Evolutionary conservation across 2,888 invertebrate species (phyloP), one percentile per base, ranked within the genome.

Genomic region (Drosophila infuscata): DNA sequence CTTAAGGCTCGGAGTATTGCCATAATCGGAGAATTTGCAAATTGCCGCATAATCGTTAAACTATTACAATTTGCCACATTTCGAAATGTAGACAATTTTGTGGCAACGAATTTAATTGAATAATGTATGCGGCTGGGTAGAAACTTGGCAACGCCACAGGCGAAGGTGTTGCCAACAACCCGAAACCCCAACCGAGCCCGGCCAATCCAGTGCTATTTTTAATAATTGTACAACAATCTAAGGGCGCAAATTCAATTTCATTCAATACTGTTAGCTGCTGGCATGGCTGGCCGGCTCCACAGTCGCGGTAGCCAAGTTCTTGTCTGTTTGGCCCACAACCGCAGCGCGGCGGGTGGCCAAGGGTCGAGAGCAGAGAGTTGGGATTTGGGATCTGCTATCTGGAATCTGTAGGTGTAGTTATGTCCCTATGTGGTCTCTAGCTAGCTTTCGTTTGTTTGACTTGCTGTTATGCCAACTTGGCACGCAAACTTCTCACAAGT

Each of bases 401-500:
- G 25, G 63, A 36, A 64, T 63, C 73, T 53, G 70, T 43, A 71
- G 65, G 61, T 74, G 53, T 49, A 64, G 49, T 25, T 64, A 57
- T 51, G 72, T 66, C 64, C 77, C 61, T 75, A 57, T 77, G 79
- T 77, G 79, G 79, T 76, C 68, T 61, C 49, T 15, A 61, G 66
- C 66, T 69, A 67, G 81, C 72, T 79, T 77, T 74, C 72, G 73
- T 75, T 87, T 87, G 86, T 86, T 87, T 87, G 81, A 86, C 82
- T 87, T 83, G 81, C 82, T 82, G 81, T 81, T 77, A 75, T 77
- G 81, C 82, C 79, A 82, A 81, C 76, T 83, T 87, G 86, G 88
- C 86, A 85, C 82, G 84, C 88, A 84, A 88, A 88, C 79, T 86
- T 84, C 82, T 82, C 61, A 64, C 85, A 82, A 83, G 81, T 86